Evolutionary conservation across 2,113 vertebrate genomes (phyloP), one percentile per base, ranked within the genome.

Genomic region (Echinops telfairi): DNA sequence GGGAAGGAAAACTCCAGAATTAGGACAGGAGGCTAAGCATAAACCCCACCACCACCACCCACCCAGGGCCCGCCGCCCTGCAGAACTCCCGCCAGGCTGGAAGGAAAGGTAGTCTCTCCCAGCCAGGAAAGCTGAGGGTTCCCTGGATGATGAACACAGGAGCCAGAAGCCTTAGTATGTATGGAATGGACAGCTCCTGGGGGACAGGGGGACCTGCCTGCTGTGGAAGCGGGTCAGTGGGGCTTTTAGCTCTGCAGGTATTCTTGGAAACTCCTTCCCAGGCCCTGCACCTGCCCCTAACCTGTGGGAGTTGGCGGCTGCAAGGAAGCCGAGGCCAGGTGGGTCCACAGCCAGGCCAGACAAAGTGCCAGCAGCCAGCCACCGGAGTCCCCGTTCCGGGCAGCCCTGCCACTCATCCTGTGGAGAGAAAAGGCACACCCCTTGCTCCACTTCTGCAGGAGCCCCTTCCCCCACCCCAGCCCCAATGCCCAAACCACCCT

Each of bases 251-350:
- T 91, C 38, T 84, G 31, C 27, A 58, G 62, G 27, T 29, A 20
- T 77, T 71, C 66, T 31, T 71, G 38, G 8, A 79, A 85, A 2
- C 31, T 68, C 78, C 70, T 36, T 14, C 87, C 82, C 36, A 33
- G 33, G 23, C 14, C 36, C 71, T 6, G 0, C 71, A 1, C 17
- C 31, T 78, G 31, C 68, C 71, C 27, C 94, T 88, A 98, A 99
- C 98, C 98, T 98, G 98, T 98, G 97, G 98, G 98, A 97, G 98
- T 98, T 88, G 98, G 97, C 94, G 98, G 86, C 79, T 95, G 98
- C 84, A 98, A 98, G 36, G 98, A 98, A 36, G 98, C 98, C 4
- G 96, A 97, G 86, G 97, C 98, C 96, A 98, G 97, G 83, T 96
- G 96, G 96, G 98, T 98, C 98, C 98, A 98, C 78, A 99, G 97